Percentiles rank a stretch among this genome's conserved stretches.
phyloP scores from a whole-genome alignment of 2,888 invertebrate genomes.

The Agriotes lineatus region DNA sequence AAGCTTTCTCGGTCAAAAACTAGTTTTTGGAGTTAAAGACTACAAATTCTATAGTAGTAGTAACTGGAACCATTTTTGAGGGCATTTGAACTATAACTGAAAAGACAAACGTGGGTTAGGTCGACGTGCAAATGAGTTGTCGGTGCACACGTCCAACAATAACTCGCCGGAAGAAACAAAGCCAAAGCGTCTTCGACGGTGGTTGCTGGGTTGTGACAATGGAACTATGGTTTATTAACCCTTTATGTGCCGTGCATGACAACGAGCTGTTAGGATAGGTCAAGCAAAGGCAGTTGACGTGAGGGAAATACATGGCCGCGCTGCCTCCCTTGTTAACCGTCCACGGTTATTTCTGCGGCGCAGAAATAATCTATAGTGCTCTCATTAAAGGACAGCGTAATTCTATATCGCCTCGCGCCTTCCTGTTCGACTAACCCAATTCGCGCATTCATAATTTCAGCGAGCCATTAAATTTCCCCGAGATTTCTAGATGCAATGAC shows the following conservation, averaged over 20 bases:
- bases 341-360: not conserved
- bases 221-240: slow-evolving; percentile 59
- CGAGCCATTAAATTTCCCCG: slow-evolving; percentile 46
- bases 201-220: slow-evolving; percentile 52
- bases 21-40: too few species aligned
- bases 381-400: slow-evolving; percentile 17
- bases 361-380: not conserved
- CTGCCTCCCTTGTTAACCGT: not conserved
- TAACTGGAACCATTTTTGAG: too few species aligned
- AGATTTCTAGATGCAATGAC: slow-evolving; percentile 51
- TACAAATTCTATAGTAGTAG: too few species aligned
- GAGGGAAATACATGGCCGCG: slow-evolving; percentile 53
- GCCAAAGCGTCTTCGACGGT: slow-evolving; percentile 8
- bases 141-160: too few species aligned
- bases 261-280: slow-evolving; percentile 60
- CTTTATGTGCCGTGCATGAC: slow-evolving; percentile 58
- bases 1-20: too few species aligned
- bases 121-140: too few species aligned
- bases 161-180: too few species aligned
- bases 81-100: too few species aligned
- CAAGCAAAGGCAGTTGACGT: slow-evolving; percentile 54
- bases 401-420: slow-evolving; percentile 23
- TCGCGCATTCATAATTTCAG: slow-evolving; percentile 51
- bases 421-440: slow-evolving; percentile 55
- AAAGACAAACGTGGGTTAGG: too few species aligned